Base-by-base conservation (phyloP, 2,113 vertebrate species). In the Pangasianodon gigas region DNA sequence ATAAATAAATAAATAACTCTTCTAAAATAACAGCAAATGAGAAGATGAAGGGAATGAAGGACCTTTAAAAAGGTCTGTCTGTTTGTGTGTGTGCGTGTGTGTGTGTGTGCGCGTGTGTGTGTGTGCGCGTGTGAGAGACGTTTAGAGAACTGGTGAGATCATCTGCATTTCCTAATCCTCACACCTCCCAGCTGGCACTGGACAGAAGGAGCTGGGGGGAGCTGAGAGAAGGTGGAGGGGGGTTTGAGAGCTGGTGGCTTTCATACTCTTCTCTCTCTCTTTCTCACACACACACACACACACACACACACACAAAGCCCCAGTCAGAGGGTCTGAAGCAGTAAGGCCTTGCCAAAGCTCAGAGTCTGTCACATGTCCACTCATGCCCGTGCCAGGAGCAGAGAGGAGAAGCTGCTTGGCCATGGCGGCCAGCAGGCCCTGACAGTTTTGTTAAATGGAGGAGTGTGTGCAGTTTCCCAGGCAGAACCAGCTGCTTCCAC, bases 171-270 rank as follows among this genome's bases (percentile, higher is more conserved):
- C 46, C 92, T 90, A 86, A 88, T 84, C 89, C 67, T 90, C 82
- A 89, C 88, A 93, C 90, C 89, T 93, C 92, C 92, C 90, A 92
- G 90, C 92, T 90, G 90, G 89, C 84, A 92, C 71, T 88, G 90
- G 90, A 92, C 91, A 92, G 90, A 92, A 92, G 91, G 91, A 86
- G 79, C 41, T 46, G 56, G 32, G n/a, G 51, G 41, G 41, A 54
- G 51, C 79, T 75, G 37, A 44, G 58, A 85, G 75, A 32, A 85
- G 60, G 86, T 67, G 46, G 54, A 19, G 84, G 85, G 82, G 83
- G 56, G 48, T 46, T 88, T 88, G 90, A 84, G 89, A 88, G 67
- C 88, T 89, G 87, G 87, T 90, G 89, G 89, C 83, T 89, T 87
- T 87, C 80, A 86, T 86, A 44, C 82, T 85, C 85, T 65, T 85